Evolutionary conservation across 2,797 vertebrate genomes (phyloP).

Genomic region (Microctenopoma stevenorrisi): DNA sequence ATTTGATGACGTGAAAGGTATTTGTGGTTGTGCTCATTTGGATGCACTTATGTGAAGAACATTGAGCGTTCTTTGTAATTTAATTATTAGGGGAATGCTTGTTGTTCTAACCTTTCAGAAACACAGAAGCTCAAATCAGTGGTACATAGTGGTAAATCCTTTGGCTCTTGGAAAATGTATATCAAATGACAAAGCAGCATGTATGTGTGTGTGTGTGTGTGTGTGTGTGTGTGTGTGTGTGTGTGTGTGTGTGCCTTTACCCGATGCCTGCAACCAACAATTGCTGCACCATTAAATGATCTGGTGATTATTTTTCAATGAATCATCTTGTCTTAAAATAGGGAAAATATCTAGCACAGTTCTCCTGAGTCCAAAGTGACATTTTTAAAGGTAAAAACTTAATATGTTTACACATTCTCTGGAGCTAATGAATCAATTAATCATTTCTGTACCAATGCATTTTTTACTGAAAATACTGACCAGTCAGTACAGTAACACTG

Average conservation of each 20-base stretch:
- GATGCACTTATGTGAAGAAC: background rate
- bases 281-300: background rate
- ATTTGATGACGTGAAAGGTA: background rate
- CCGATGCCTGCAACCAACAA: background rate
- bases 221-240: too few species aligned
- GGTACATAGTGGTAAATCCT: background rate
- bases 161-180: background rate
- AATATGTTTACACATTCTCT: background rate
- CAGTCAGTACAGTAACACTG: background rate
- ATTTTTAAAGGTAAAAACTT: background rate
- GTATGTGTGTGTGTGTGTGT: background rate
- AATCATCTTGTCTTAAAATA: background rate
- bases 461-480: background rate
- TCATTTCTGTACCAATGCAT: background rate
- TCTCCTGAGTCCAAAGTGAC: background rate
- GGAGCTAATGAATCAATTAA: background rate
- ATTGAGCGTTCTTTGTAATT: background rate
- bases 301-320: background rate
- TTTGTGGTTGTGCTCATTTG: background rate
- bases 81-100: background rate
- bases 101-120: background rate
- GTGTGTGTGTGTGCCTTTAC: background rate
- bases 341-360: background rate
- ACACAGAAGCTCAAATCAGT: background rate
- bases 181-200: conserved; percentile 7